Evolutionary conservation across 1,140 invertebrate genomes (phyloP).

Genomic region (Calliphora vicina): DNA sequence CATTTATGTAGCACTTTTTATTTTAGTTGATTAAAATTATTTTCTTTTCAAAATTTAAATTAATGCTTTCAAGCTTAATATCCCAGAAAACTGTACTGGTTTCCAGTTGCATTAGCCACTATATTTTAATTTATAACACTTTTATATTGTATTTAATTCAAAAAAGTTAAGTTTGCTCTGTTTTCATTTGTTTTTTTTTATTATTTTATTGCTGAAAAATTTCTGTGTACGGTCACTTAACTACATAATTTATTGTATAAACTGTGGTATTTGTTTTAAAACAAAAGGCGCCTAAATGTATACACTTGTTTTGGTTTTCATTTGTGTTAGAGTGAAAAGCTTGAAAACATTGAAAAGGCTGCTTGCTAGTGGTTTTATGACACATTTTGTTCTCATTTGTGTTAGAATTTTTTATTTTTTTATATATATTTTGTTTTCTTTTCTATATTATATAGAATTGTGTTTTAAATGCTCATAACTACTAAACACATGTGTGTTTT

Average conservation of each 20-base stretch:
- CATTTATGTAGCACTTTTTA: too few species aligned
- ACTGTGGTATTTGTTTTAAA: not conserved
- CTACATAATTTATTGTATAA: not conserved
- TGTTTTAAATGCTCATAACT: not conserved
- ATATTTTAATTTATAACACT: too few species aligned
- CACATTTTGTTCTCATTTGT: slow-evolving; percentile 4
- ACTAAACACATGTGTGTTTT: not conserved
- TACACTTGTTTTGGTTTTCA: slow-evolving; percentile 7
- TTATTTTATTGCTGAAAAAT: not conserved
- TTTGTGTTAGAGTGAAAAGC: not conserved
- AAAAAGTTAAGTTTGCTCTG: too few species aligned
- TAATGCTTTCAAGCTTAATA: too few species aligned
- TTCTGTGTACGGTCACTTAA: not conserved
- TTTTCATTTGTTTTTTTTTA: too few species aligned
- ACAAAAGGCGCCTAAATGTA: slow-evolving; percentile 17
- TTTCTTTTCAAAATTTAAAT: too few species aligned
- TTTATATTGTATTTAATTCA: too few species aligned
- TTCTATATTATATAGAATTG: not conserved
- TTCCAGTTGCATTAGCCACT: too few species aligned
- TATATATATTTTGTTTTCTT: not conserved
- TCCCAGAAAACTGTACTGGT: too few species aligned
- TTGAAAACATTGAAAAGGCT: not conserved
- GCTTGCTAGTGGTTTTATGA: not conserved
- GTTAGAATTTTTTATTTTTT: not conserved
- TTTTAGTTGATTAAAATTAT: too few species aligned